phyloP scores from a whole-genome alignment of 2,797 vertebrate species.

The Scarus forsteni region DNA sequence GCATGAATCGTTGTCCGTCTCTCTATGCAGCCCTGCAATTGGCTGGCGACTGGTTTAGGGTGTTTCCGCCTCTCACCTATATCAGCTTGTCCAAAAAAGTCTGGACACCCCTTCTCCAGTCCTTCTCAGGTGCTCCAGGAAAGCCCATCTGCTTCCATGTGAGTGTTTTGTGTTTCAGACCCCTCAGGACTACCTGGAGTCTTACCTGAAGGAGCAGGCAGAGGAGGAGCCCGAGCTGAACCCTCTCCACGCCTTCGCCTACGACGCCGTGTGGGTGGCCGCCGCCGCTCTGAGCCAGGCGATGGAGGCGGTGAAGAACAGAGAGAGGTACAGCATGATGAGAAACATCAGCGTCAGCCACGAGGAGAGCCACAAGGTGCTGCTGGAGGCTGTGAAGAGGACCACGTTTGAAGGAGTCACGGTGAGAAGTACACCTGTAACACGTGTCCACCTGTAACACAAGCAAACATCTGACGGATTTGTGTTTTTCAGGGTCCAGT shows the following conservation, averaged over 20 bases:
- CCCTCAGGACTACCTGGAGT: slow-evolving; percentile 88
- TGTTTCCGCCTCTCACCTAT: too few species aligned
- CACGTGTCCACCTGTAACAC: not conserved
- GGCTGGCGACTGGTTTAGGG: too few species aligned
- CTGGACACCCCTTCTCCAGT: too few species aligned
- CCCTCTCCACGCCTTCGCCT: slow-evolving; percentile 90
- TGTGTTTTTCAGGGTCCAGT: slow-evolving; percentile 87
- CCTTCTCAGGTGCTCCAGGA: too few species aligned
- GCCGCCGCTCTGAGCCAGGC: slow-evolving; percentile 87
- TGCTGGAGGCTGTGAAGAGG: slow-evolving; percentile 90
- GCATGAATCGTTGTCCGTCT: too few species aligned
- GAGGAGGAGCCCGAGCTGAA: slow-evolving; percentile 78
- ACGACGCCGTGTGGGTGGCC: slow-evolving; percentile 93
- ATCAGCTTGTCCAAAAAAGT: too few species aligned
- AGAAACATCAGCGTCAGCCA: slow-evolving; percentile 86
- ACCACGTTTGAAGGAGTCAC: slow-evolving; percentile 92
- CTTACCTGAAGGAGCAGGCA: slow-evolving; percentile 84
- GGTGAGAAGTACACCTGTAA: slow-evolving; percentile 71
- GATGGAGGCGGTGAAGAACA: slow-evolving; percentile 85
- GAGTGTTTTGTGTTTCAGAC: slow-evolving; percentile 80
- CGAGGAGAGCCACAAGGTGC: slow-evolving; percentile 83
- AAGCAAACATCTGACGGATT: fast-evolving
- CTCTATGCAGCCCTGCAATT: too few species aligned
- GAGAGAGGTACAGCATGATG: slow-evolving; percentile 82
- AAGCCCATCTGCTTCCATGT: too few species aligned